phyloP scores from a whole-genome alignment of 2,888 invertebrate species.

The Choreutis nemorana region DNA sequence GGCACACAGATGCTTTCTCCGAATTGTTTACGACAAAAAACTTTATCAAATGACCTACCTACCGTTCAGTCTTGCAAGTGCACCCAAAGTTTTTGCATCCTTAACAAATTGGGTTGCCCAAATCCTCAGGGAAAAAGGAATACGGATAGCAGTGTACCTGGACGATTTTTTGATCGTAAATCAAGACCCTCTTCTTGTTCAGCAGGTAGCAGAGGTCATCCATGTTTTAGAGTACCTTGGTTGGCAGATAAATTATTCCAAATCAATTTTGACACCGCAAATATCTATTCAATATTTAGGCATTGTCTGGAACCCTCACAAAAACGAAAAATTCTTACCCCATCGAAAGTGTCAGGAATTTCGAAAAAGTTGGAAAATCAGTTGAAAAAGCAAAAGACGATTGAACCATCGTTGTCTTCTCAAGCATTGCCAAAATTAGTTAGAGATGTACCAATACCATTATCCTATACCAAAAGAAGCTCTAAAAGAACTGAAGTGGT shows the following conservation, averaged over 20 bases:
- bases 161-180: slow-evolving; percentile 12
- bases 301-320: slow-evolving; percentile 6
- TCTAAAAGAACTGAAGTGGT: slow-evolving; percentile 11
- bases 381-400: too few species aligned
- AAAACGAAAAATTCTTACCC: slow-evolving; percentile 5
- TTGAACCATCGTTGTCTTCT: too few species aligned
- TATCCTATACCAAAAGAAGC: slow-evolving; percentile 1
- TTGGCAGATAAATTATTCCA: slow-evolving; percentile 6
- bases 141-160: slow-evolving; percentile 14
- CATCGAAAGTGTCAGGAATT: slow-evolving; percentile 2
- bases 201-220: background rate
- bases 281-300: slow-evolving; percentile 6
- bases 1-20: slow-evolving; percentile 4
- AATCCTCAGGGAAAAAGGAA: slow-evolving; percentile 7
- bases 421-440: too few species aligned
- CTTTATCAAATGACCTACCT: slow-evolving; percentile 7
- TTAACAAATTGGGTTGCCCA: slow-evolving; percentile 15
- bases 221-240: slow-evolving; percentile 3
- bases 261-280: slow-evolving; percentile 5
- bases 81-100: slow-evolving; percentile 7
- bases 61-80: slow-evolving; percentile 7
- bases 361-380: too few species aligned
- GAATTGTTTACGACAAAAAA: slow-evolving; percentile 5
- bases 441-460: too few species aligned
- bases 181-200: slow-evolving; percentile 3